Base-by-base conservation (phyloP, 2,113 vertebrate genomes). In the Lipotes vexillifer region DNA sequence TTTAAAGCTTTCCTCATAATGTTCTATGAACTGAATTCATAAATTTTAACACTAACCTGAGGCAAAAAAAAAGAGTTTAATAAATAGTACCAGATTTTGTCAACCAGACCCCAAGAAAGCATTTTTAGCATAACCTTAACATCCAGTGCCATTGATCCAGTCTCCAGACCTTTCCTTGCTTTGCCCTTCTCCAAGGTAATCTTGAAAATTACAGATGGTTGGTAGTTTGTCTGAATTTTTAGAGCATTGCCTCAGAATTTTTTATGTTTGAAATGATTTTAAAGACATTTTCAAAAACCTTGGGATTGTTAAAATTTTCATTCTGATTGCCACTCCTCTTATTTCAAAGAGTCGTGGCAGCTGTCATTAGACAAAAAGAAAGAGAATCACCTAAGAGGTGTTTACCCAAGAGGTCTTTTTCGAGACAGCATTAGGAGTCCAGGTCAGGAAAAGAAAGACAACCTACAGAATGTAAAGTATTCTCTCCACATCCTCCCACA, bases 1-100 rank as follows among this genome's bases (percentile, higher is more conserved):
- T 85, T 87, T 10, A 13, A n/a, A 85, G 36, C 12, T 59, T 89
- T 80, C 33, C 65, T 33, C 33, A 57, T 33, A 23, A 3, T n/a
- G 0, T 63, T 95, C 27, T 77, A 52, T 31, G 31, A 89, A 71
- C 29, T 33, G 14, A 61, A 78, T 57, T 63, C 44, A 75, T 93
- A 23, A 72, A 44, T 83, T 97, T 97, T 87, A 93, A 94, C 20
- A 52, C 31, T 66, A 82, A 81, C 33, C 44, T 44, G 57, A 92
- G 8, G 12, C 14, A 4, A 90, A 57, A 72, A 25, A 82, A 52
- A 52, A 49, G 11, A 74, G n/a, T 46, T 55, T 23, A 83, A 66
- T 65, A 87, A 93, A 46, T 63, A 68, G 36, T 61, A 61, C 52
- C 27, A 41, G 18, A 59, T 83, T 90, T 93, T 83, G 46, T 41